Base-by-base conservation (phyloP, 2,113 vertebrate genomes). In the Cavia aperea region DNA sequence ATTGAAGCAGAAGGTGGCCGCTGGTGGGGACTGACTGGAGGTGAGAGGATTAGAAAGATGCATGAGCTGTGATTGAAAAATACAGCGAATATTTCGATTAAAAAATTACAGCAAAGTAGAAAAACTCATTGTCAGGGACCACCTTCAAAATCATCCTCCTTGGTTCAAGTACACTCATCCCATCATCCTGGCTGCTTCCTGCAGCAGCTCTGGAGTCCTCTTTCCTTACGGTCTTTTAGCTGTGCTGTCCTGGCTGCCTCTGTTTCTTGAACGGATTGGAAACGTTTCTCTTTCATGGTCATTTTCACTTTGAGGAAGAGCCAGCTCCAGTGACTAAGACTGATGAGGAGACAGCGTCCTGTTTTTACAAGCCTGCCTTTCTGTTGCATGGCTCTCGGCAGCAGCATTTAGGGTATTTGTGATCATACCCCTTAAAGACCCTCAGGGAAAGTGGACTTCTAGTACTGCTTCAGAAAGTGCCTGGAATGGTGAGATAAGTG, bases 21-120 rank as follows among this genome's bases (percentile, higher is more conserved):
- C 73, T 26, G 0, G 26, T 16, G 63, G 21, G 31, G 31, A 29
- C 4, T 0, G 18, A 33, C 33, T 9, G 6, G 31, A 18, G 6
- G 24, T 63, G 54, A 36, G 56, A 81, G 72, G 26, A 8, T 4
- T 18, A 21, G 85, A 46, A 81, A 82, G 49, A 82, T 31, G 43
- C 7, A 33, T 0, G 46, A 49, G 29, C 7, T 49, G 75, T 51
- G 75, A 15, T 29, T 78, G 46, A 78, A 46, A 18, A 77, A 29
- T 33, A 8, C 1, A 49, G 46, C 51, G 46, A 78, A 16, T 18
- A 4, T 51, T 33, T 49, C 39, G n/a, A 72, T 72, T 43, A 11
- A 73, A 73, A 73, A 43, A 78, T 78, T 18, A 51, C 75, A 51
- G 29, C 46, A 49, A 77, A 77, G 23, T 60, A 60, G 21, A 60